Evolutionary conservation across 2,888 invertebrate species (phyloP).

Genomic region (Invenusta paracnida): DNA sequence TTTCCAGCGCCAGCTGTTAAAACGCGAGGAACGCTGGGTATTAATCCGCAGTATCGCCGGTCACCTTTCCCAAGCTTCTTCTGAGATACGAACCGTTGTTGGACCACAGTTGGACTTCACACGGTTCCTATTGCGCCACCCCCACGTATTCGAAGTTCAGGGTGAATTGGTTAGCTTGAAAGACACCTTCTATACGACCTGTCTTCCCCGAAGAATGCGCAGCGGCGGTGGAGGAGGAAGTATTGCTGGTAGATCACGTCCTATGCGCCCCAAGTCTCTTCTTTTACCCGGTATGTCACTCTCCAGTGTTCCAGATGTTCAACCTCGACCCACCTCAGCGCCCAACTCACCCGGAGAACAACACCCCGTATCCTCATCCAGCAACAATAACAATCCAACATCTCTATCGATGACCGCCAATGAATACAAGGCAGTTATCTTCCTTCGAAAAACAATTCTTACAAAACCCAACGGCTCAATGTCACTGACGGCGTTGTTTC

Average conservation of each 20-base stretch:
- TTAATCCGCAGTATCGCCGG: slow-evolving; percentile 92
- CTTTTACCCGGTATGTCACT: not conserved
- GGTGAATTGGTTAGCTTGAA: slow-evolving; percentile 57
- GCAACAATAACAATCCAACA: not conserved
- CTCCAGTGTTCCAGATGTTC: not conserved
- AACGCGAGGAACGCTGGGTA: slow-evolving; percentile 92
- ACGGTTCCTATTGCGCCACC: slow-evolving; percentile 58
- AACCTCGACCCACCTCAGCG: not conserved
- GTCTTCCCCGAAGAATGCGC: not conserved
- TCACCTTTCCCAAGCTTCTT: slow-evolving; percentile 89
- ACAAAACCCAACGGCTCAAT: slow-evolving; percentile 51
- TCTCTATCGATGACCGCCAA: slow-evolving; percentile 59
- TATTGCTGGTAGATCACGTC: not conserved
- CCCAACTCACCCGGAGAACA: slow-evolving; percentile 2
- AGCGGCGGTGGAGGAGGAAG: not conserved
- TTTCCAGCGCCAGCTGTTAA: slow-evolving; percentile 83
- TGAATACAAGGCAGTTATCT: slow-evolving; percentile 60
- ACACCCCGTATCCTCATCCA: too few relatives aligned
- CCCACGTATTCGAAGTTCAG: slow-evolving; percentile 59
- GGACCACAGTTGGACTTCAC: slow-evolving; percentile 56
- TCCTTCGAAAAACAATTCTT: slow-evolving; percentile 56
- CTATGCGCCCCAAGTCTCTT: slow-evolving; percentile 26
- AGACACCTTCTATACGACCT: slow-evolving; percentile 33
- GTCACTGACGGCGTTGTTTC: slow-evolving; percentile 30
- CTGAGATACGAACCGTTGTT: slow-evolving; percentile 73